Evolutionary conservation across 2,113 vertebrate genomes (phyloP), one percentile per base, ranked within the genome.

Genomic region (Rhagologus leucostigma): DNA sequence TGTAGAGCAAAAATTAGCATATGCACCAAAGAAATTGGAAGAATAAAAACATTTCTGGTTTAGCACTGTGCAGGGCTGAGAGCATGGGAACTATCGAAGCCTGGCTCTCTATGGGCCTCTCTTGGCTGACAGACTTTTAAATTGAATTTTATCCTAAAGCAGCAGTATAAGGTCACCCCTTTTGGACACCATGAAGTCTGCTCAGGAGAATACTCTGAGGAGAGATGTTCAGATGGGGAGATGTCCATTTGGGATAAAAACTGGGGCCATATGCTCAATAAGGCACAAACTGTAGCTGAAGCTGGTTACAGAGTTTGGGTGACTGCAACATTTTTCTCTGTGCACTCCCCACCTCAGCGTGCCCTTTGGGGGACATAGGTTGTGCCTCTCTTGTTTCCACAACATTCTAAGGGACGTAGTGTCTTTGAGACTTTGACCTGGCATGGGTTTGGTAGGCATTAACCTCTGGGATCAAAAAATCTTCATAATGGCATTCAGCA

Each of bases 61-160:
- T 67, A 64, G 68, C 47, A n/a, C 39, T 50, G 1, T 30, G 18
- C 9, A 67, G 41, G 20, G 39, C 60, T 93, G 39, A 80, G 46
- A 77, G 55, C 39, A 30, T 22, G 63, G 70, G 71, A 65, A 57
- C 33, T 83, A 65, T 69, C 0, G 18, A 71, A 92, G 88, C 79
- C 79, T 80, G 35, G 50, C 16, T 95, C 79, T 87, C 89, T 47
- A 0, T 35, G 47, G 92, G 44, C 42, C 11, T 90, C 42, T 55
- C 64, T 55, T 5, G 16, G 29, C 80, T 93, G 88, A 27, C 49
- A 90, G 64, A 30, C 7, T 73, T 92, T 57, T 86, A 2, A 87
- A 95, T 75, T 93, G 68, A 92, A 92, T 95, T 95, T 95, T 77
- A 37, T 70, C 39, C 52, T 93, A 41, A 47, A 92, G 50, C 50